Conservation (phyloP, 2,797 vertebrate genomes). For the Rhyacichthys aspro region DNA sequence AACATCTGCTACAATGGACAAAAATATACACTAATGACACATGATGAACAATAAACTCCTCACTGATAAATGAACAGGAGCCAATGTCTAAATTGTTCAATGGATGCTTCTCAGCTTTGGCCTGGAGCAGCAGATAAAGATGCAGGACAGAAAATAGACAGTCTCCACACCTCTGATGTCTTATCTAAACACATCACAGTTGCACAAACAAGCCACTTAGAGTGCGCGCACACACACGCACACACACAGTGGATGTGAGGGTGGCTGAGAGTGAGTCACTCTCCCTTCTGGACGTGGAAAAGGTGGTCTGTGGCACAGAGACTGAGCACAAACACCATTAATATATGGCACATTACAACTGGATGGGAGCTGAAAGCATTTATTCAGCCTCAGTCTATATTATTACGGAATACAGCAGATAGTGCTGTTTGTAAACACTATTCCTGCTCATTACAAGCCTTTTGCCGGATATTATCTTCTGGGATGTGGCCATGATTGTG, state of each 20-base stretch:
- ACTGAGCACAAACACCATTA: constrained; percentile 32
- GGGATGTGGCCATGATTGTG: too few relatives aligned
- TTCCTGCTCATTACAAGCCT: not conserved
- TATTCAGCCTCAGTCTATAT: not conserved
- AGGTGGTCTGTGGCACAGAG: constrained; percentile 45
- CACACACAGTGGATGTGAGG: constrained; percentile 58
- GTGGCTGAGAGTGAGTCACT: constrained; percentile 66
- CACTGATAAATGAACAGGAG: constrained; percentile 20
- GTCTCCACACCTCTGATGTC: constrained; percentile 62
- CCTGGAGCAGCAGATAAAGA: constrained; percentile 47
- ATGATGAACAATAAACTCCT: not conserved
- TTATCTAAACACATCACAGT: constrained; percentile 64
- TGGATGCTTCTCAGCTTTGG: constrained; percentile 26
- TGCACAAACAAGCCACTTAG: constrained; percentile 55
- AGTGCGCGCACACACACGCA: constrained; percentile 14
- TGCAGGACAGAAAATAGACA: constrained; percentile 54
- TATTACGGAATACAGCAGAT: not conserved
- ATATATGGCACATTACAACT: constrained; percentile 15
- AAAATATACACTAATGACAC: not conserved
- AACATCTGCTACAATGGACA: too few relatives aligned
- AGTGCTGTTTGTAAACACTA: not conserved
- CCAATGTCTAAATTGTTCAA: constrained; percentile 8
- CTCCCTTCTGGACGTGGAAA: constrained; percentile 61
- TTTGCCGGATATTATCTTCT: too few relatives aligned
- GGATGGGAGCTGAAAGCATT: not conserved